Base-by-base conservation (phyloP, 2,797 vertebrate genomes). In the Anguilla megastoma region DNA sequence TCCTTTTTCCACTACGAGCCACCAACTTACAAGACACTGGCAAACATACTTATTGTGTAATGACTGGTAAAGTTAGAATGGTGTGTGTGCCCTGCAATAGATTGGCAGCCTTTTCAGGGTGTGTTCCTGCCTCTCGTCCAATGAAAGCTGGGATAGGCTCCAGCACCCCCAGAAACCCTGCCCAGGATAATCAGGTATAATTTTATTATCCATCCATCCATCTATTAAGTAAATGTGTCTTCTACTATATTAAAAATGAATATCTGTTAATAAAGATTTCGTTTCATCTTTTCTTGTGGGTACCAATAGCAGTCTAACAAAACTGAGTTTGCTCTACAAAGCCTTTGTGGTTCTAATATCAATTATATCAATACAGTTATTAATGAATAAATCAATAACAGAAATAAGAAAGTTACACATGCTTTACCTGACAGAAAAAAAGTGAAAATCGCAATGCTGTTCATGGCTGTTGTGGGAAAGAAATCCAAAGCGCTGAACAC, bases 371-470 rank as follows among this genome's bases (percentile, higher is more conserved):
- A 9, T 33, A 30, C 69, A 71, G n/a, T 3, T 12, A 30, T 27
- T 8, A 30, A 86, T 9, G 30, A 14, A 60, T 12, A 85, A 85
- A 12, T 82, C 6, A 2, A 10, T 82, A 9, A 50, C 9, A 45
- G 56, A 6, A 74, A 41, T 21, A 79, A 58, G 85, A 85, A 79
- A 7, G 71, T 30, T 84, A n/a, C 27, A 88, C 56, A 45, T 45
- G 52, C 21, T 54, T 88, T 88, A 88, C 84, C 87, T 48, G 56
- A 76, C 1, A 79, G 85, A 24, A 85, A 33, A 12, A 69, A 27
- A 36, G 58, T 50, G 9, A 88, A 79, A 48, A 52, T 8, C 1
- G 27, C 14, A 63, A 18, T 48, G 69, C 50, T 88, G 33, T 52
- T 85, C 87, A 88, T 88, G 84, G 71, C 45, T 82, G 8, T 8